Conservation (phyloP, 2,113 vertebrate genomes). For the Pedionomus torquatus region DNA sequence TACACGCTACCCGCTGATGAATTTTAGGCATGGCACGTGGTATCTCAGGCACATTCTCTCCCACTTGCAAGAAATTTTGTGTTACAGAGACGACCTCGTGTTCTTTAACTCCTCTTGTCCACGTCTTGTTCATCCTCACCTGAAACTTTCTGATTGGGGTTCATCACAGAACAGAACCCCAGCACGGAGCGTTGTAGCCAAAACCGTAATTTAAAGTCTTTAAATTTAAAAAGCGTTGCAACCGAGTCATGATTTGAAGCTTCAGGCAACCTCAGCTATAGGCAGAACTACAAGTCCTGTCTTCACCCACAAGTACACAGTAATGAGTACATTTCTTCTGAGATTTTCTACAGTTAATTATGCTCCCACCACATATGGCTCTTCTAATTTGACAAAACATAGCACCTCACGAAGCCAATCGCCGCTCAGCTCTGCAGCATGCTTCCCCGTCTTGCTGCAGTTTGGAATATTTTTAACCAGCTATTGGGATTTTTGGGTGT, state of each 20-base stretch:
- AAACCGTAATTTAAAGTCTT: neutral
- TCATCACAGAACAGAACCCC: neutral
- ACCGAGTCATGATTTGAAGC: neutral
- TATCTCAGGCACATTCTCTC: neutral
- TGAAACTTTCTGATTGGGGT: neutral
- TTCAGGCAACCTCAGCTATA: neutral
- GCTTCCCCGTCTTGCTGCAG: neutral
- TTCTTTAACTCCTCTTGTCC: neutral
- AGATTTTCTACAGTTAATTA: neutral
- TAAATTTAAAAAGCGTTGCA: neutral
- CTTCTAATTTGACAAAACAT: constrained; percentile 11
- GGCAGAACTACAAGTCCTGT: neutral
- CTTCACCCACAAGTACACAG: neutral
- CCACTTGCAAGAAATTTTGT: neutral
- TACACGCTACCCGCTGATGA: neutral
- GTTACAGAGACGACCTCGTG: neutral
- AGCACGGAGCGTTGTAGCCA: neutral
- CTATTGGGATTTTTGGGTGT: neutral
- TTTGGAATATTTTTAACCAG: neutral
- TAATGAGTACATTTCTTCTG: constrained; percentile 21
- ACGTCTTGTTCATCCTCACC: neutral
- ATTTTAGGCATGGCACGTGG: neutral
- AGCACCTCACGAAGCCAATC: constrained; percentile 8
- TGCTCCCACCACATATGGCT: neutral
- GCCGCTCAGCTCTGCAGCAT: neutral